Evolutionary conservation across 2,797 vertebrate genomes (phyloP).

Genomic region (Molossus molossus): DNA sequence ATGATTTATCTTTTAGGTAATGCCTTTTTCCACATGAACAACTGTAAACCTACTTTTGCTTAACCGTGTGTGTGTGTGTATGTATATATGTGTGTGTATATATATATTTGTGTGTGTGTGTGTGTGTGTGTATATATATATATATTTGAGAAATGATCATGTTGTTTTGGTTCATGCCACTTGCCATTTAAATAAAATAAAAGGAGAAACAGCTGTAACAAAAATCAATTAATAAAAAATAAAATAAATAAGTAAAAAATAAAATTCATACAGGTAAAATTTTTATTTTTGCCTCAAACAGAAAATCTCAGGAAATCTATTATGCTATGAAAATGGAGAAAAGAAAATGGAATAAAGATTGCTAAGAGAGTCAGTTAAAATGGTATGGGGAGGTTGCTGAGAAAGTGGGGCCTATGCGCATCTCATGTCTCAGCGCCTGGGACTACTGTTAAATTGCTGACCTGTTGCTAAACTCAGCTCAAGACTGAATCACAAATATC

Average conservation of each 20-base stretch:
- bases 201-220: neutral
- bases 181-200: conserved; percentile 49
- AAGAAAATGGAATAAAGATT: neutral
- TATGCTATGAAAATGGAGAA: neutral
- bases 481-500: neutral
- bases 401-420: neutral
- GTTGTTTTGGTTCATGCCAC: neutral
- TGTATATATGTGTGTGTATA: neutral
- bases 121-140: neutral
- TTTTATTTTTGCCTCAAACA: conserved; percentile 25
- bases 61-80: too few relatives aligned
- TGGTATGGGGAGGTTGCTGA: neutral
- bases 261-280: conserved; percentile 1
- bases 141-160: neutral
- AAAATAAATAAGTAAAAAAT: neutral
- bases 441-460: neutral
- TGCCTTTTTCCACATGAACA: neutral
- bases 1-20: neutral
- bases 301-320: neutral
- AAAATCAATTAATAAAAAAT: too few relatives aligned
- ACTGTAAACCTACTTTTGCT: neutral
- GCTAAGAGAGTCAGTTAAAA: neutral
- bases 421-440: neutral
- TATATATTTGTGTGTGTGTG: neutral
- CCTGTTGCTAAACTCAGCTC: neutral